Evolutionary conservation across 2,113 vertebrate species (phyloP), one percentile per base, ranked within the genome.

Genomic region (Pomatorhinus ruficollis): DNA sequence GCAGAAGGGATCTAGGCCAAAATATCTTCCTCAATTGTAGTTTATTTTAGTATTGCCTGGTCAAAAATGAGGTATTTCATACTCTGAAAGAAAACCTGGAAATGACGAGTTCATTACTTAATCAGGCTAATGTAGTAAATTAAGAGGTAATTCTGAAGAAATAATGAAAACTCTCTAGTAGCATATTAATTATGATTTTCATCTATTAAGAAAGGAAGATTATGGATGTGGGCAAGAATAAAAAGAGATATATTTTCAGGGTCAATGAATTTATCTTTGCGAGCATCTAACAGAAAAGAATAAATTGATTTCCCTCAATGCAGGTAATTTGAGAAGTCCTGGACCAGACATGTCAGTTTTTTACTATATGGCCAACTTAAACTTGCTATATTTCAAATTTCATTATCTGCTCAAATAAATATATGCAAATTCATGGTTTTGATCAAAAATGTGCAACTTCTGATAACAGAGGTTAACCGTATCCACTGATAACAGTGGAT

Each of bases 91-190:
- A 93, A 95, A 83, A 96, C 72, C 76, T 70, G 24, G 86, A 64
- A 85, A 90, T 91, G 90, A 96, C 44, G 57, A 95, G 96, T 96
- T 93, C 87, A 92, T 91, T 61, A 60, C 90, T 94, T 97, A 83
- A 96, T 96, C 96, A 69, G 85, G 71, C 72, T 93, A 94, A 95
- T 95, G 89, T 89, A 93, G 90, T 87, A 97, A 97, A 97, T 97
- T 95, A 97, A 93, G 92, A 96, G 65, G 95, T 90, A 96, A 97
- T 97, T 98, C 91, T 93, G 96, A 96, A 92, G 93, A 96, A 97
- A 97, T 97, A 95, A 97, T 71, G 66, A 96, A 97, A 91, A 87
- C 50, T 96, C 95, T 95, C 79, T 22, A 92, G 96, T 87, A 94
- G 92, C 79, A 91, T 95, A 74, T 96, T 96, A 97, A 98, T 98